Evolutionary conservation across 1,140 invertebrate genomes (phyloP).

Genomic region (Paraescarpia echinospica): DNA sequence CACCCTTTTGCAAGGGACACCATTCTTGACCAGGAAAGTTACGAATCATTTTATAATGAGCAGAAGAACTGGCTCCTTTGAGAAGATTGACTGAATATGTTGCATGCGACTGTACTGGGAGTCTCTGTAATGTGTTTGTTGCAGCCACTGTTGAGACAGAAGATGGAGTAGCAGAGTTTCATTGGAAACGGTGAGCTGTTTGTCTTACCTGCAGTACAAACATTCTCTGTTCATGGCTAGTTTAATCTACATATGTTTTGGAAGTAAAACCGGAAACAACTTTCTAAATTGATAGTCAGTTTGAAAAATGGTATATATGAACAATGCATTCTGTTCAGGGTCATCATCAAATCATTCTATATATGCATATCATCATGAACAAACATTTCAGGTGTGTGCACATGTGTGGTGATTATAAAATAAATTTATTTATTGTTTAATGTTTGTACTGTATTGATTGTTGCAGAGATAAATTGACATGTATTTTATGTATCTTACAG

Average conservation of each 20-base stretch:
- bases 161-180: conserved; percentile 70
- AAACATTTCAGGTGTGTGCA: too few species aligned
- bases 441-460: not conserved
- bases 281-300: not conserved
- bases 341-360: not conserved
- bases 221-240: conserved; percentile 2
- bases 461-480: not conserved
- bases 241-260: not conserved
- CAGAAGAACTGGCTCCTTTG: not conserved
- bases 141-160: conserved; percentile 44
- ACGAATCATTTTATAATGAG: not conserved
- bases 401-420: too few species aligned
- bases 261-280: not conserved
- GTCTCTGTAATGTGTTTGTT: conserved; percentile 40
- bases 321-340: not conserved
- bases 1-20: too few species aligned
- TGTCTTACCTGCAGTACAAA: not conserved
- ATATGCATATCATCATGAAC: not conserved
- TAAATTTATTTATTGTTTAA: not conserved
- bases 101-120: not conserved
- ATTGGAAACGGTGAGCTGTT: conserved; percentile 70
- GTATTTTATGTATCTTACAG: conserved; percentile 52
- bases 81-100: not conserved
- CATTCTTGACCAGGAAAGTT: too few species aligned
- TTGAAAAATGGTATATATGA: not conserved